phyloP scores from a whole-genome alignment of 2,797 vertebrate species.

The Lacerta agilis region DNA sequence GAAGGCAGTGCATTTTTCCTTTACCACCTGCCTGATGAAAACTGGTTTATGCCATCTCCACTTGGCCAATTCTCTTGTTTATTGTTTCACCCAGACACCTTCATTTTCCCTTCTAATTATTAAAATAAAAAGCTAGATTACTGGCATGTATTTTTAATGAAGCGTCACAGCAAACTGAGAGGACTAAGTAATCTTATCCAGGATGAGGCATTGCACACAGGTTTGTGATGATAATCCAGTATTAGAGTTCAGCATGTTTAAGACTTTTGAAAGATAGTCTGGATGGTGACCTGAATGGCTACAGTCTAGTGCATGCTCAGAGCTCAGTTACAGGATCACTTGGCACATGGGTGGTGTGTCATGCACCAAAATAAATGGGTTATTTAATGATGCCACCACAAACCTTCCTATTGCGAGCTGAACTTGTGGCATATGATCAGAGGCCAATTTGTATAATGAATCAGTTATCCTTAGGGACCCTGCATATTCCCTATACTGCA shows the following conservation, averaged over 20 bases:
- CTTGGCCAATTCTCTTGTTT: constrained; percentile 55
- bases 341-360: background rate
- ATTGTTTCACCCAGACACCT: constrained; percentile 52
- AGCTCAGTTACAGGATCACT: background rate
- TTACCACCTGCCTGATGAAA: constrained; percentile 68
- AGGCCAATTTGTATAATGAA: background rate
- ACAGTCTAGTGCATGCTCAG: background rate
- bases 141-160: constrained; percentile 2
- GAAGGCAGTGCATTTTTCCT: constrained; percentile 67
- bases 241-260: background rate
- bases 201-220: background rate
- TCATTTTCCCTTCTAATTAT: background rate
- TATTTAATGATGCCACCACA: background rate
- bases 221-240: background rate
- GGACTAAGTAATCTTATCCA: background rate
- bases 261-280: background rate
- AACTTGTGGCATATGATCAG: background rate
- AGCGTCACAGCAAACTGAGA: constrained; percentile 18
- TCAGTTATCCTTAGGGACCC: background rate
- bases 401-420: background rate
- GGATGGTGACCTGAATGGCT: background rate
- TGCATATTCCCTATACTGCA: background rate
- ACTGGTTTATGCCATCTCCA: constrained; percentile 52
- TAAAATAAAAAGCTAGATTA: constrained; percentile 27
- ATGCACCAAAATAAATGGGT: background rate